These are phyloP conservation scores for Sesamia inferens DNA, from an alignment of 2,888 invertebrate genomes.

Conservation along the genomic window DNA sequence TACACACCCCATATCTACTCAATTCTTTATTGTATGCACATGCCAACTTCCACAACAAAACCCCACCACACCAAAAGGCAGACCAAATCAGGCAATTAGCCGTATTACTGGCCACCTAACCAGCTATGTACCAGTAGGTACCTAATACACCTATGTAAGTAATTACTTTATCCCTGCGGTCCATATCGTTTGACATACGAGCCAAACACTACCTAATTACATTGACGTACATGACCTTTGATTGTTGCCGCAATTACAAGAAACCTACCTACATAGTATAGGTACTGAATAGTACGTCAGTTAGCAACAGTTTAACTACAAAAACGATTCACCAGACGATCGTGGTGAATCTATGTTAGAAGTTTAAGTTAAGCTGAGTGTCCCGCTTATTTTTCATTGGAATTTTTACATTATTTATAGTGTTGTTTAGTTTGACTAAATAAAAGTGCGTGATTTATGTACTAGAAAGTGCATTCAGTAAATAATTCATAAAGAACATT, in stretches of 20 bases:
- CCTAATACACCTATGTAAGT: slow-evolving; percentile 3
- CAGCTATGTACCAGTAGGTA: background rate
- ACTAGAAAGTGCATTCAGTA: no score
- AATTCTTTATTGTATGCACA: background rate
- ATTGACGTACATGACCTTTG: slow-evolving; percentile 21
- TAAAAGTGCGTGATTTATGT: no score
- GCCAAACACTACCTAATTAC: slow-evolving; percentile 36
- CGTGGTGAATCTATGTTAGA: no score
- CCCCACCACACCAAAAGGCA: slow-evolving; percentile 1
- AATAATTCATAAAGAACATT: no score
- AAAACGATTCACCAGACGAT: no score
- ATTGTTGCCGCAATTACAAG: slow-evolving; percentile 30
- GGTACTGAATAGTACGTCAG: background rate
- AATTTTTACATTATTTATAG: no score
- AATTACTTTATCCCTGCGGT: slow-evolving; percentile 46
- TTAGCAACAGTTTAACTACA: background rate
- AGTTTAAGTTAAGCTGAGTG: no score
- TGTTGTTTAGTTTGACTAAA: no score
- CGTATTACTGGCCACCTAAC: slow-evolving; percentile 17
- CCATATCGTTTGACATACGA: slow-evolving; percentile 4
- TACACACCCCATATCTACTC: no score
- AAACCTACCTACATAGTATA: background rate
- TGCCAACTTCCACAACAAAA: slow-evolving; percentile 20
- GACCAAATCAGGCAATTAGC: background rate
- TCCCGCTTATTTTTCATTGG: no score